Evolutionary conservation across 2,888 invertebrate species (phyloP).

Genomic region (Hyposoter didymator): DNA sequence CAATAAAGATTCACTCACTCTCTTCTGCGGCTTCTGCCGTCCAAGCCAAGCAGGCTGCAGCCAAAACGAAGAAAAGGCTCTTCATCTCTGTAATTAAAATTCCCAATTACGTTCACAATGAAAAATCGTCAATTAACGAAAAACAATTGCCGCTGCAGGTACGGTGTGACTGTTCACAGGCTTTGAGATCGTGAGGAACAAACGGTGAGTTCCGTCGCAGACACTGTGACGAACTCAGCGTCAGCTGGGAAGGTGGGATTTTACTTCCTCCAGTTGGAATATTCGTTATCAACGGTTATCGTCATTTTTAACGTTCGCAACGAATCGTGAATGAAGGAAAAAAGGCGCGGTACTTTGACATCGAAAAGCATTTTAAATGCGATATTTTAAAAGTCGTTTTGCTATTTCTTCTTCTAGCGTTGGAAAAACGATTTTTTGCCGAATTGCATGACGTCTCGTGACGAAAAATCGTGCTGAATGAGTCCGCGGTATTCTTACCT

Average conservation of each 20-base stretch:
- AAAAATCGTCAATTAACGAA: background rate
- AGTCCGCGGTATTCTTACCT: background rate
- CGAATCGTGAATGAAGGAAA: background rate
- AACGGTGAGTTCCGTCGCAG: background rate
- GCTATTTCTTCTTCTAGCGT: background rate
- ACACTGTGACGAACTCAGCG: background rate
- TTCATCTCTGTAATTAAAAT: slow-evolving; percentile 72
- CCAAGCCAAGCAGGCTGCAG: slow-evolving; percentile 61
- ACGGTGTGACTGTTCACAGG: too few species aligned
- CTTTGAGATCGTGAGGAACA: background rate
- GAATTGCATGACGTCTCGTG: too few species aligned
- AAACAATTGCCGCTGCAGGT: background rate
- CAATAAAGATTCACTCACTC: slow-evolving; percentile 68
- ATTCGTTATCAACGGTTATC: slow-evolving; percentile 9
- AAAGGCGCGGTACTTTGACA: background rate
- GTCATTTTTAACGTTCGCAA: slow-evolving; percentile 14
- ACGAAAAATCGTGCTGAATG: background rate
- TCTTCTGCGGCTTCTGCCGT: slow-evolving; percentile 37
- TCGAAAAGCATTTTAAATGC: background rate
- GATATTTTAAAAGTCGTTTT: background rate
- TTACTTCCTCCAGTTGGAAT: background rate
- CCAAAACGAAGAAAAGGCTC: slow-evolving; percentile 54
- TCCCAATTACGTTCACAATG: background rate
- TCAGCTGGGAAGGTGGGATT: background rate
- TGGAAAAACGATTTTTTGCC: background rate